Base-by-base conservation (phyloP, 2,113 vertebrate genomes). In the Meles meles region DNA sequence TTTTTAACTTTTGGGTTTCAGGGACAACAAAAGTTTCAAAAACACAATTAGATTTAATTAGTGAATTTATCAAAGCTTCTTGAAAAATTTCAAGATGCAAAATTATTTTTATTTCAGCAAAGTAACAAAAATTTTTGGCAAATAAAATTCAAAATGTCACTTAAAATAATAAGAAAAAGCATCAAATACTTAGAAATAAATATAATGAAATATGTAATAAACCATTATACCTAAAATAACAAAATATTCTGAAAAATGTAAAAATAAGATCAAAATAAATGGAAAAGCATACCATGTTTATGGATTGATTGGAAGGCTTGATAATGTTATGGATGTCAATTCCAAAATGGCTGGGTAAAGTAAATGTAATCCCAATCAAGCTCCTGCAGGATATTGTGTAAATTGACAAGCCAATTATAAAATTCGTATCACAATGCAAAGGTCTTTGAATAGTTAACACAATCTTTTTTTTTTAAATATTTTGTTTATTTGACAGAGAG, bases 331-430 rank as follows among this genome's bases (percentile, higher is more conserved):
- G 20, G 17, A 88, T 92, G 47, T 86, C 15, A 85, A 31, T 71
- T 97, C 67, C 9, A 83, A 89, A 97, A 97, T 37, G 55, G 42
- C 80, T 86, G 10, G 23, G 81, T 59, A 59, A 61, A 82, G 88
- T 94, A 89, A 71, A 65, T 77, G 23, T 34, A 94, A 86, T 44
- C 7, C 13, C 27, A 82, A 63, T 57, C 23, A 86, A 94, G 89
- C 81, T 47, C 39, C 37, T 77, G 27, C 1, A 85, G 8, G 11
- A n/a, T 93, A 13, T 37, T 92, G 27, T 91, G 9, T 90, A 93
- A 81, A 89, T 42, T 82, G 71, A 88, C 71, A 86, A 82, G 23
- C 29, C 88, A 77, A 88, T 84, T 81, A 86, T 55, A 93, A 69
- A 76, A 92, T 81, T 81, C 92, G 25, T 81, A 42, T 63, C 29